Conservation (phyloP, 1,140 invertebrate species). For the Musca vetustissima region DNA sequence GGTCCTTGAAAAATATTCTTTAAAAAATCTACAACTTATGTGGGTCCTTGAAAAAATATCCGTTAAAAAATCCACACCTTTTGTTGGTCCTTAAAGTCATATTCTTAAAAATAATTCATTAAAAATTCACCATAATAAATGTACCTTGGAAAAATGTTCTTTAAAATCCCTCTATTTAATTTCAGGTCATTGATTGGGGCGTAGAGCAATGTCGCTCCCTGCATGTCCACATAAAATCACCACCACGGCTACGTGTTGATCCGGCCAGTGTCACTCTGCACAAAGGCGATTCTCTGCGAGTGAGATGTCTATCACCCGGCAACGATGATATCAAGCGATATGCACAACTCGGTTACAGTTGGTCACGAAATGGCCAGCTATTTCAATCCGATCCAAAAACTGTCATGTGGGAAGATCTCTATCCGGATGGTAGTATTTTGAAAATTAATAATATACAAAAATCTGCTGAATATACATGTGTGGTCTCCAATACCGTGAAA, state of each 20-base stretch:
- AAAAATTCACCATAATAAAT: no score
- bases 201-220: conserved; percentile 72
- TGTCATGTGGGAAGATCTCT: conserved; percentile 79
- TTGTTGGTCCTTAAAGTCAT: no score
- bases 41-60: no score
- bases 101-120: no score
- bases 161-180: background rate
- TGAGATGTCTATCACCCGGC: conserved; percentile 66
- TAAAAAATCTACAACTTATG: no score
- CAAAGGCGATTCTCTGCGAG: conserved; percentile 63
- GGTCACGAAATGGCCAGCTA: conserved; percentile 74
- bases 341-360: conserved; percentile 73
- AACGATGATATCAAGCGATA: conserved; percentile 59
- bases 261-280: conserved; percentile 72
- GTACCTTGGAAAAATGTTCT: background rate
- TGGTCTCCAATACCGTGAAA: conserved; percentile 60
- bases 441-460: conserved; percentile 75
- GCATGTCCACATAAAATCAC: conserved; percentile 65
- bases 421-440: conserved; percentile 75
- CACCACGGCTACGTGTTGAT: conserved; percentile 69
- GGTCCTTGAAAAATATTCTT: no score
- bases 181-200: conserved; percentile 69
- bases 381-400: conserved; percentile 68
- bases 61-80: no score
- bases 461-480: conserved; percentile 65